Conservation (phyloP, 2,797 vertebrate species). For the Glyptemys insculpta region DNA sequence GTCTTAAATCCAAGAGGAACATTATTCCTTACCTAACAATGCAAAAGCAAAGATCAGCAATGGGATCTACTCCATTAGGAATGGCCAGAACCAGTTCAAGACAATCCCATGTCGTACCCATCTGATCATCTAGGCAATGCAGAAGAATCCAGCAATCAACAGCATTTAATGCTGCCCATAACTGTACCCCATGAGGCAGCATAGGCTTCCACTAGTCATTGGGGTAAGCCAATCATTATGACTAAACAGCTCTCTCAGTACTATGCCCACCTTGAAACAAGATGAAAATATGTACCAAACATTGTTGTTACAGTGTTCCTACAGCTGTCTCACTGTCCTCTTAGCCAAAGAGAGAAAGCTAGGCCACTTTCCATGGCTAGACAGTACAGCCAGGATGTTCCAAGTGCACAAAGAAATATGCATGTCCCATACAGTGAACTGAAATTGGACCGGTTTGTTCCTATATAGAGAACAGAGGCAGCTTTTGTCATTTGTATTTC, state of each 20-base stretch:
- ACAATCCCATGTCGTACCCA: rapidly evolving
- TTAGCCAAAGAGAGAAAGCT: neutral
- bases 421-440: neutral
- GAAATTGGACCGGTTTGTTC: neutral
- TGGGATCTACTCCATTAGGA: neutral
- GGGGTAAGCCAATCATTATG: neutral
- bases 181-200: neutral
- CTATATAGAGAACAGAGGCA: neutral
- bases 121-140: rapidly evolving
- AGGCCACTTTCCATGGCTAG: neutral
- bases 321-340: neutral
- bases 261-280: neutral
- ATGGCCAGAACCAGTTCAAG: neutral
- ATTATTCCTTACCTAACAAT: too few species aligned
- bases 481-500: neutral
- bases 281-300: neutral
- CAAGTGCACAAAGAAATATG: neutral
- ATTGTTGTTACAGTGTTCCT: neutral
- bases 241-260: neutral
- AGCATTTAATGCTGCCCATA: neutral
- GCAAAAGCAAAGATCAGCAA: neutral
- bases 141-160: neutral
- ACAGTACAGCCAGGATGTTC: neutral
- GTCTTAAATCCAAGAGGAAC: neutral
- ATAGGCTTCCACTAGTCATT: neutral